Percentiles rank a stretch among this genome's conserved stretches.
These are phyloP conservation scores for Tortricodes alternella DNA, from an alignment of 2,888 invertebrate genomes.

Conservation along the genomic window DNA sequence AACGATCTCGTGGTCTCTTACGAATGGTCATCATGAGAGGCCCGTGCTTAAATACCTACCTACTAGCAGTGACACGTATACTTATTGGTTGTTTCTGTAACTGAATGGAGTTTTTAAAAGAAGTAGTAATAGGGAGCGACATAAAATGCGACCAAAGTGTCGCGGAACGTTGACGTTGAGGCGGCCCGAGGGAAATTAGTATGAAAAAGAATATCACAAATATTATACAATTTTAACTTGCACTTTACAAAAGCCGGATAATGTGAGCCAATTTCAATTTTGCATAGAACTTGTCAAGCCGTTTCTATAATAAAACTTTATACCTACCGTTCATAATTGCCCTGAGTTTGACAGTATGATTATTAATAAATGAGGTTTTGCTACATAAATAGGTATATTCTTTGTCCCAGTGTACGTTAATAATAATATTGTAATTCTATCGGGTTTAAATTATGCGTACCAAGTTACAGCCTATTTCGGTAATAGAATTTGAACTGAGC, in stretches of 20 bases:
- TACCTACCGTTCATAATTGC: not conserved
- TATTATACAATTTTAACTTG: constrained; percentile 22
- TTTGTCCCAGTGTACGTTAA: no score
- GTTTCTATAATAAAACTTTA: not conserved
- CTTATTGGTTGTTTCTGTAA: no score
- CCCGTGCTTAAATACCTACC: no score
- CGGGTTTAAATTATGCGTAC: no score
- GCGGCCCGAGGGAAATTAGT: constrained; percentile 22
- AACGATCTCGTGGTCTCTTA: no score
- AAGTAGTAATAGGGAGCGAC: constrained; percentile 5
- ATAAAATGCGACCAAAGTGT: constrained; percentile 13
- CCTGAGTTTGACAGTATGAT: constrained; percentile 10
- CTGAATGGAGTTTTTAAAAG: not conserved
- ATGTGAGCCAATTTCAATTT: constrained; percentile 5
- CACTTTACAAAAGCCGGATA: constrained; percentile 2
- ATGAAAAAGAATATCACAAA: constrained; percentile 23
- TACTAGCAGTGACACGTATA: no score
- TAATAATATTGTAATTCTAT: no score
- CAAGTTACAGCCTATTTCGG: no score
- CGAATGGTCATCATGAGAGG: no score
- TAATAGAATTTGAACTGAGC: no score
- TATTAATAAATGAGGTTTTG: no score
- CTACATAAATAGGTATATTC: no score
- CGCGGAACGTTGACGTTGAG: constrained; percentile 11
- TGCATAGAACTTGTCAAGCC: not conserved